phyloP scores from a whole-genome alignment of 1,140 invertebrate genomes.

The Thaumetopoea pityocampa region DNA sequence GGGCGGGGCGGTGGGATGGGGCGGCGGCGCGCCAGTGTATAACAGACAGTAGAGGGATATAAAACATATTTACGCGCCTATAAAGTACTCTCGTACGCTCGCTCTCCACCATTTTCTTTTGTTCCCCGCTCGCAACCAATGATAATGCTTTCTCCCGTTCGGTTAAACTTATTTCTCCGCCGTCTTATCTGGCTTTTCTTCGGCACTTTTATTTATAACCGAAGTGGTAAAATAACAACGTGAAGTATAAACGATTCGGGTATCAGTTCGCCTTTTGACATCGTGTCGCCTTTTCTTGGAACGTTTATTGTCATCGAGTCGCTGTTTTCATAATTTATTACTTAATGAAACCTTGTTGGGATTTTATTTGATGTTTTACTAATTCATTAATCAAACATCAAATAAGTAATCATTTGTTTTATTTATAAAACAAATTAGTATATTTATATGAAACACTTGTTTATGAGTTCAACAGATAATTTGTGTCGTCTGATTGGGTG shows the following conservation, averaged over 20 bases:
- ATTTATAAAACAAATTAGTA: too few species aligned
- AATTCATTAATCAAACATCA: too few species aligned
- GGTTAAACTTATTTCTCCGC: slow-evolving; percentile 72
- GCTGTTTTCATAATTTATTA: too few species aligned
- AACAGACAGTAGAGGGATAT: slow-evolving; percentile 74
- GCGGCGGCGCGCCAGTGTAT: slow-evolving; percentile 66
- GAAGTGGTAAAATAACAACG: slow-evolving; percentile 50
- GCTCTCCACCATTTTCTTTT: slow-evolving; percentile 73
- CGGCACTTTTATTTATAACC: slow-evolving; percentile 66
- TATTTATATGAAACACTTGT: too few species aligned
- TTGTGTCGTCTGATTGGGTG: too few species aligned
- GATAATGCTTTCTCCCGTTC: slow-evolving; percentile 73
- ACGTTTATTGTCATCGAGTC: slow-evolving; percentile 5
- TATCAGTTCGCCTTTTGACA: slow-evolving; percentile 36
- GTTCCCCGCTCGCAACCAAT: slow-evolving; percentile 70
- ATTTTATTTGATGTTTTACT: too few species aligned
- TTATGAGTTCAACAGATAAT: too few species aligned
- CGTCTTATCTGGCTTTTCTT: slow-evolving; percentile 70
- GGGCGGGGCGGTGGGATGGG: slow-evolving; percentile 28
- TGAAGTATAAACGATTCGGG: slow-evolving; percentile 52
- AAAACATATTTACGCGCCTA: slow-evolving; percentile 76
- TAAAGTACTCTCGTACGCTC: slow-evolving; percentile 74
- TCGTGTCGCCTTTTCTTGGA: slow-evolving; percentile 19
- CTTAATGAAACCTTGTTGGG: too few species aligned
- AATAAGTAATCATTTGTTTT: too few species aligned